Base-by-base conservation (phyloP, 1,140 invertebrate species). In the Bombus waltoni region DNA sequence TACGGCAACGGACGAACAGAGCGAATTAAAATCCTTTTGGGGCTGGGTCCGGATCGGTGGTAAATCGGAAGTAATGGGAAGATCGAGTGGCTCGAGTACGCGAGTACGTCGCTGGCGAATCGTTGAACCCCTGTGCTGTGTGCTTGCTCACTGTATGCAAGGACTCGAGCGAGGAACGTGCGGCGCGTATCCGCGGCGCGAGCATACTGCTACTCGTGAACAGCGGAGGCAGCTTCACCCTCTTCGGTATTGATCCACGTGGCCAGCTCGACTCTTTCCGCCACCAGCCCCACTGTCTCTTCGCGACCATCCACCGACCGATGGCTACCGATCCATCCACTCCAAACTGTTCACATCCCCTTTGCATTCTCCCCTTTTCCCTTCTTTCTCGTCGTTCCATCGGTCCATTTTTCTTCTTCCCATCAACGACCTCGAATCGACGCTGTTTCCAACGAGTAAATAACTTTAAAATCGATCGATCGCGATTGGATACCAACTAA, bases 181-280 rank as follows among this genome's bases (percentile, higher is more conserved):
- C 90, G 74, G 65, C 88, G 91, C 91, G 91, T 91, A 85, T 88
- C 75, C 89, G 87, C 91, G 88, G 86, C 91, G 88, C 91, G 91
- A 91, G 88, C 87, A 82, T 89, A 92, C 91, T 92, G 91, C 77
- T 90, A 77, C 79, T 79, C 74, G 84, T 86, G 44, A 68, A 85
- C 85, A 71, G 72, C 81, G 87, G 83, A 90, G 89, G 73, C 89
- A 87, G 66, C 81, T 88, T 71, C 86, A 82, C 89, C 79, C 83
- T 90, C 89, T 74, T 81, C 71, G 78, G 89, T 90, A 90, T 90
- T 90, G 89, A 90, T 90, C 89, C 87, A 88, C 89, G 89, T 86
- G 89, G 88, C 65, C 77, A 77, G 68, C 72, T 77, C 83, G 57
- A 40, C 71, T 47, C 76, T 74, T 71, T 78, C 75, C 62, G 74